phyloP scores from a whole-genome alignment of 2,888 invertebrate species.

The Leptopilina drosophilae region DNA sequence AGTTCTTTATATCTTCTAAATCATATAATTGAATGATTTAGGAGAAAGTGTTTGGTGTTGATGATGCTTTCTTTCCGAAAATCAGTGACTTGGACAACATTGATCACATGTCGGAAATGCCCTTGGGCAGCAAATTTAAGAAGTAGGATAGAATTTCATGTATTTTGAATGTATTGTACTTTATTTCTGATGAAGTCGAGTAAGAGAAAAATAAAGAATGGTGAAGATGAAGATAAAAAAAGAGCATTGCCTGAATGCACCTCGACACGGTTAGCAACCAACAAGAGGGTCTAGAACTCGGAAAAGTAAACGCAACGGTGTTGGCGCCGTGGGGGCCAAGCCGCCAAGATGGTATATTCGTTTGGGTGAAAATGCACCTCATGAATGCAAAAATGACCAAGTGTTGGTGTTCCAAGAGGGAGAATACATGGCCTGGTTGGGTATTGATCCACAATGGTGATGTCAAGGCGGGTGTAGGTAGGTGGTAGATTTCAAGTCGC shows the following conservation, averaged over 20 bases:
- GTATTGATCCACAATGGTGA: conserved; percentile 74
- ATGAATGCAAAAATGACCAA: conserved; percentile 19
- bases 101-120: not conserved
- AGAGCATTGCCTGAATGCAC: not conserved
- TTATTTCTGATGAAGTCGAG: not conserved
- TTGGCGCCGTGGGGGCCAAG: conserved; percentile 17
- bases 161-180: not conserved
- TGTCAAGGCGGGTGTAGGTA: conserved; percentile 54
- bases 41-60: too few relatives aligned
- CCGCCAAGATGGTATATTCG: conserved; percentile 18
- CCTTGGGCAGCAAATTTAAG: not conserved
- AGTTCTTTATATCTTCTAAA: too few relatives aligned
- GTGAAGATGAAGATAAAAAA: not conserved
- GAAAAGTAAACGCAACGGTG: conserved; percentile 29
- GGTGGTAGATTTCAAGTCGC: conserved; percentile 55
- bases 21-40: too few relatives aligned
- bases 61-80: too few relatives aligned
- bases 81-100: too few relatives aligned
- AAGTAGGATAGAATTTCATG: not conserved
- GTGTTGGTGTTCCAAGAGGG: conserved; percentile 56
- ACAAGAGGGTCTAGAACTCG: conserved; percentile 14
- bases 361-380: conserved; percentile 32
- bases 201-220: not conserved
- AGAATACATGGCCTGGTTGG: conserved; percentile 73
- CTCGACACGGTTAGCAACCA: conserved; percentile 20